Percentiles rank a stretch among this genome's conserved stretches.
Evolutionary conservation across 2,888 invertebrate species (phyloP).

Genomic region (Pachycephus smyrnensis): DNA sequence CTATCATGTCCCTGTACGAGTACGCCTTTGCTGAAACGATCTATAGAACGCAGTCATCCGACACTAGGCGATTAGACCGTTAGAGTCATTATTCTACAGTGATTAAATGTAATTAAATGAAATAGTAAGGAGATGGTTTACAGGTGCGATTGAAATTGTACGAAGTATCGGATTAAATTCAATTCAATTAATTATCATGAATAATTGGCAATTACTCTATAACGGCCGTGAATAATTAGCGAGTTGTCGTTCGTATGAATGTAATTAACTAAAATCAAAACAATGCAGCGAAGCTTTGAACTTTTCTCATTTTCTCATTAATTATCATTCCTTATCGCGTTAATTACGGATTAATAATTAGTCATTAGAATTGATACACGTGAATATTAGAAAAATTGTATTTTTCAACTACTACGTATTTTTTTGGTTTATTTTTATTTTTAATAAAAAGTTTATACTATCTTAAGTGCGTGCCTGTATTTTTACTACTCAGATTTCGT

Average conservation of each 20-base stretch:
- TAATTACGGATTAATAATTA: background rate
- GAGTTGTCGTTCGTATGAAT: background rate
- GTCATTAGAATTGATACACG: background rate
- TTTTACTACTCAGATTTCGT: background rate
- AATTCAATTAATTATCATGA: background rate
- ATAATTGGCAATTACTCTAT: background rate
- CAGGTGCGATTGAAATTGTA: conserved; percentile 10
- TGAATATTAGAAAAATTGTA: background rate
- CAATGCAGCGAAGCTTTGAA: background rate
- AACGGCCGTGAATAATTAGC: background rate
- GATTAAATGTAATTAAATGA: conserved; percentile 38
- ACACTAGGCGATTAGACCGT: conserved; percentile 27
- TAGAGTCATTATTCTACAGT: conserved; percentile 23
- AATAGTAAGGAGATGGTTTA: conserved; percentile 28
- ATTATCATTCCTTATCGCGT: background rate
- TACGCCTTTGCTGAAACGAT: conserved; percentile 29
- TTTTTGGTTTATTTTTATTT: background rate
- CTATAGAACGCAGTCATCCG: conserved; percentile 23
- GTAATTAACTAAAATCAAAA: background rate
- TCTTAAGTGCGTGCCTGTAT: background rate
- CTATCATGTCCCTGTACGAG: conserved; percentile 18
- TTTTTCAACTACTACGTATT: background rate
- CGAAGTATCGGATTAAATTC: background rate
- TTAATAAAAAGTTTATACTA: background rate
- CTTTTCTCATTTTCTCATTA: background rate